A percentile compares a stretch with the other conserved stretches of the same genome.
Conservation (phyloP, 2,797 vertebrate species). For the Notolabrus celidotus region DNA sequence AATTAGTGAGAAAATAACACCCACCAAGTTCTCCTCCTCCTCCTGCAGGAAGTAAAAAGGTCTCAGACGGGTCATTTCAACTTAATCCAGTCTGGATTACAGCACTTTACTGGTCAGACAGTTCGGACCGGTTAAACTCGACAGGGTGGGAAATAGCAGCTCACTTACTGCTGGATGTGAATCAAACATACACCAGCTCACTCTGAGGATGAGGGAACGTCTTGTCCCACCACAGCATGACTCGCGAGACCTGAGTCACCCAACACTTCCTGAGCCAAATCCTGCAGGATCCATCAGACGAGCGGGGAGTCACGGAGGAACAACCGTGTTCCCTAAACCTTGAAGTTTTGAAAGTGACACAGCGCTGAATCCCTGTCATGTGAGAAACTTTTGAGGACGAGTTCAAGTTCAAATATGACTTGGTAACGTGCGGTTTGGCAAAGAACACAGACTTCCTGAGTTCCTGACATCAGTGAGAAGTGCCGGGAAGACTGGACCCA, state of each 20-base stretch:
- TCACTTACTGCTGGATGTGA: constrained; percentile 21
- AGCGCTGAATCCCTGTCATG: constrained; percentile 26
- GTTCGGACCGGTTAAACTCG: constrained; percentile 10
- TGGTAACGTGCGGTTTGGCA: constrained; percentile 30
- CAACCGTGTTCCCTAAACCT: constrained; percentile 17
- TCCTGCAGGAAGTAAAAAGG: constrained; percentile 28
- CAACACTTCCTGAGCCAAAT: constrained; percentile 58
- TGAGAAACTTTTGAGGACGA: constrained; percentile 23
- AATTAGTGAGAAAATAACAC: too few species aligned
- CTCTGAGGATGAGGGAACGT: constrained; percentile 52
- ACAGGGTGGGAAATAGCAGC: constrained; percentile 41
- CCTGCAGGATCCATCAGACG: constrained; percentile 34
- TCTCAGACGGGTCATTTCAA: neutral
- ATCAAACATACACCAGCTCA: constrained; percentile 28
- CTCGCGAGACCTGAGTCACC: constrained; percentile 62
- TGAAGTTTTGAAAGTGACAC: constrained; percentile 17
- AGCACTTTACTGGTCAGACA: constrained; percentile 3
- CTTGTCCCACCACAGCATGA: constrained; percentile 47
- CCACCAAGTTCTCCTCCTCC: constrained; percentile 5
- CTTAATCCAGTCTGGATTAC: constrained; percentile 39
- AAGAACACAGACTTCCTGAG: constrained; percentile 29
- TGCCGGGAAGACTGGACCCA: constrained; percentile 8
- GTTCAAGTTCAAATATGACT: constrained; percentile 31
- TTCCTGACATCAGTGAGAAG: constrained; percentile 9
- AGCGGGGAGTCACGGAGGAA: constrained; percentile 17